Conservation (phyloP, 2,113 vertebrate species). For the Percina caprodes region DNA sequence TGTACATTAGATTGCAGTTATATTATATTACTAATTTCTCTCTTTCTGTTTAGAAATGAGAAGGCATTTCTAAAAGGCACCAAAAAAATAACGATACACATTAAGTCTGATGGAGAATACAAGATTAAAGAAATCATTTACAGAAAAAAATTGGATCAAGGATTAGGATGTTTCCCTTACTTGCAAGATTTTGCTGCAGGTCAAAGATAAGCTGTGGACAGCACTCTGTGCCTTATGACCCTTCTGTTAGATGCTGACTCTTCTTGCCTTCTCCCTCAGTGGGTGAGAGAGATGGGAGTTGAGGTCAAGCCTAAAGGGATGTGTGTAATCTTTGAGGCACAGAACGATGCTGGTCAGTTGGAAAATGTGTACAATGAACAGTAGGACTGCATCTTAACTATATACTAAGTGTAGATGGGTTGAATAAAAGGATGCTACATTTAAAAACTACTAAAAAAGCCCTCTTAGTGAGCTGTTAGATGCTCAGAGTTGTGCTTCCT, state of each 20-base stretch:
- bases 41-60: neutral
- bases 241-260: slow-evolving; percentile 37
- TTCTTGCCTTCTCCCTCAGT: slow-evolving; percentile 16
- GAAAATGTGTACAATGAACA: neutral
- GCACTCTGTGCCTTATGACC: slow-evolving; percentile 19
- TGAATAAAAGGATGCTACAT: neutral
- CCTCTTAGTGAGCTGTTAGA: slow-evolving; percentile 77
- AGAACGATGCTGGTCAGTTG: slow-evolving; percentile 3
- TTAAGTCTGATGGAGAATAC: neutral
- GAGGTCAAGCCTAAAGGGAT: slow-evolving; percentile 45
- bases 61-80: neutral
- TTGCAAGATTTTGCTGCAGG: slow-evolving; percentile 20
- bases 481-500: slow-evolving; percentile 81
- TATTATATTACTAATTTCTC: neutral
- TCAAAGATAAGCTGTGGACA: slow-evolving; percentile 28
- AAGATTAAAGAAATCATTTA: neutral
- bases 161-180: slow-evolving; percentile 1
- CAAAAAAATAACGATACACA: neutral
- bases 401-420: neutral
- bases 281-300: slow-evolving; percentile 18
- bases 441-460: neutral
- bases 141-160: neutral
- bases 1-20: neutral
- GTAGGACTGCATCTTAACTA: neutral
- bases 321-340: slow-evolving; percentile 6